phyloP scores from a whole-genome alignment of 2,113 vertebrate genomes.

The Otis tarda region DNA sequence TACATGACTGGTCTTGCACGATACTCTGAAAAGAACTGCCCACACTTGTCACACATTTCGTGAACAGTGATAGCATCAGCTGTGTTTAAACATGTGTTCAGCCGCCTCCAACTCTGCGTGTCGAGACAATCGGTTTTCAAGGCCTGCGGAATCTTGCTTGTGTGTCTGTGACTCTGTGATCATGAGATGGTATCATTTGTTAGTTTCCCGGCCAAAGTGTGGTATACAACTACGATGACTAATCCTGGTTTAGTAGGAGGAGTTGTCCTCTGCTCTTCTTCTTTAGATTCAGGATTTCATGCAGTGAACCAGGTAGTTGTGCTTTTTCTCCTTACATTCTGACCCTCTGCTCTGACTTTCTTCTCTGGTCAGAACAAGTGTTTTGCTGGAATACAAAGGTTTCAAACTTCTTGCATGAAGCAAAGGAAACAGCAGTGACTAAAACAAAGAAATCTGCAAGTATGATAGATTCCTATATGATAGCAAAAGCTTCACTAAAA shows the following conservation, averaged over 20 bases:
- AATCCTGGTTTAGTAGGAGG: background rate
- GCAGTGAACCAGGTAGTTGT: background rate
- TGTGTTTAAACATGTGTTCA: constrained; percentile 46
- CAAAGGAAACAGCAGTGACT: background rate
- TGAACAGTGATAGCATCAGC: constrained; percentile 46
- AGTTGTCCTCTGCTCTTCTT: background rate
- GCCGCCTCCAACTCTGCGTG: constrained; percentile 42
- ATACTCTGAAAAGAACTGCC: constrained; percentile 26
- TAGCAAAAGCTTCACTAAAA: background rate
- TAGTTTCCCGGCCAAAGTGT: background rate
- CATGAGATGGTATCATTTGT: background rate
- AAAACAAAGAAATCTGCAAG: background rate
- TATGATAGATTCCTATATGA: background rate
- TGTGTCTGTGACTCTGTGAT: constrained; percentile 8
- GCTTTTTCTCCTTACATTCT: background rate
- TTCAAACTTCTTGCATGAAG: background rate
- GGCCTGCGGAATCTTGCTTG: background rate
- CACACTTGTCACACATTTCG: constrained; percentile 29
- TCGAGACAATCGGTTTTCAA: constrained; percentile 6
- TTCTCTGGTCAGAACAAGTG: background rate
- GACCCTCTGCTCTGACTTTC: background rate
- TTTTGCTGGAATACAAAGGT: background rate
- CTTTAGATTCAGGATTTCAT: background rate
- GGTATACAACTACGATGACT: background rate
- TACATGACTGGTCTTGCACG: constrained; percentile 41